Percentiles rank a stretch among this genome's conserved stretches.
Evolutionary conservation across 2,797 vertebrate species (phyloP).

Genomic region (Parotocinclus haroldoi): DNA sequence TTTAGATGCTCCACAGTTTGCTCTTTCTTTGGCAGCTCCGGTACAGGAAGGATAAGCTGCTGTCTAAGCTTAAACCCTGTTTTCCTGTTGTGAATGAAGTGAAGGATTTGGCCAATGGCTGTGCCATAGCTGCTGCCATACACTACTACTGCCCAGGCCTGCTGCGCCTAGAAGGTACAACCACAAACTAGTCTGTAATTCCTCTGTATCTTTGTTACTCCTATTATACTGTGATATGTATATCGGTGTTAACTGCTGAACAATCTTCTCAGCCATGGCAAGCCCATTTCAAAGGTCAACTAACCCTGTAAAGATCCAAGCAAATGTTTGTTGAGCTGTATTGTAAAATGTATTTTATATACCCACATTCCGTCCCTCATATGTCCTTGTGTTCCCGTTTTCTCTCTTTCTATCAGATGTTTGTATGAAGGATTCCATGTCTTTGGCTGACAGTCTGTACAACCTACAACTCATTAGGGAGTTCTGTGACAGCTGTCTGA

Average conservation of each 20-base stretch:
- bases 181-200: not conserved
- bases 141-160: conserved; percentile 88
- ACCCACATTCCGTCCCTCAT: not conserved
- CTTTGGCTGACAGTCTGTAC: conserved; percentile 82
- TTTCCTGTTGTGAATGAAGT: conserved; percentile 80
- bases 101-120: conserved; percentile 84
- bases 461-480: conserved; percentile 87
- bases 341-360: not conserved
- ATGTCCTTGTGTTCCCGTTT: not conserved
- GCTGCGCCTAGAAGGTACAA: conserved; percentile 82
- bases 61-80: conserved; percentile 78
- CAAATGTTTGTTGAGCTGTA: not conserved
- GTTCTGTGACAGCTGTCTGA: conserved; percentile 83
- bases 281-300: not conserved
- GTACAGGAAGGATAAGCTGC: conserved; percentile 86
- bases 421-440: conserved; percentile 89
- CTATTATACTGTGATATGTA: too few relatives aligned
- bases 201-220: too few relatives aligned
- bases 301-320: too few relatives aligned
- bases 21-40: conserved; percentile 72
- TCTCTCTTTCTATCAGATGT: conserved; percentile 68
- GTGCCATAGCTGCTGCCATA: conserved; percentile 82
- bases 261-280: not conserved
- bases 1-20: not conserved
- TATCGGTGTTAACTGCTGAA: not conserved